Conservation (phyloP, 1,140 invertebrate genomes). For the Sesamia nonagrioides region DNA sequence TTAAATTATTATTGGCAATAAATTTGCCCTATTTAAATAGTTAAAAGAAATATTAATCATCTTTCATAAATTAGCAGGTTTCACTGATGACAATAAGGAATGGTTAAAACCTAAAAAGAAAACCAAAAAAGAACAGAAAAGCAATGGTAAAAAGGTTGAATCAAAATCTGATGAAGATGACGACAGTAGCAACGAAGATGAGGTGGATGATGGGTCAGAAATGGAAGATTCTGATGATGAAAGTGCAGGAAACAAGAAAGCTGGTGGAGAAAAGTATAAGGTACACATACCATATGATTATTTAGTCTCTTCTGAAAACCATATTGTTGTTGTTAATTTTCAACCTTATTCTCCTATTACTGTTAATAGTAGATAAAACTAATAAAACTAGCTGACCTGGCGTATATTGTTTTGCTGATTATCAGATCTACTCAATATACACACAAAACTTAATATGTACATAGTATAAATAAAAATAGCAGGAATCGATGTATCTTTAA, state of each 20-base stretch:
- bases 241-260: slow-evolving; percentile 54
- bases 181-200: slow-evolving; percentile 53
- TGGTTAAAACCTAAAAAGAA: slow-evolving; percentile 90
- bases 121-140: slow-evolving; percentile 57
- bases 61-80: slow-evolving; percentile 76
- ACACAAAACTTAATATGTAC: no score
- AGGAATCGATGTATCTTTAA: no score
- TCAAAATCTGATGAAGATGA: slow-evolving; percentile 61
- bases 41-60: no score
- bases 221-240: slow-evolving; percentile 63
- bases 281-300: slow-evolving; percentile 3
- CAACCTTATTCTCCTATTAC: no score
- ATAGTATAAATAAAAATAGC: no score
- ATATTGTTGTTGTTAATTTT: not conserved
- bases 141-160: slow-evolving; percentile 45
- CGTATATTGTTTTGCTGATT: no score
- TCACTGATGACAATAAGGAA: slow-evolving; percentile 90
- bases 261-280: slow-evolving; percentile 79
- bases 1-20: no score
- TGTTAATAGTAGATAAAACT: no score
- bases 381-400: no score
- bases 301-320: not conserved
- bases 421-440: no score
- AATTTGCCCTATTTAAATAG: no score
- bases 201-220: slow-evolving; percentile 60